phyloP scores from a whole-genome alignment of 2,797 vertebrate genomes.

The Cynodonichthys magdalenae region DNA sequence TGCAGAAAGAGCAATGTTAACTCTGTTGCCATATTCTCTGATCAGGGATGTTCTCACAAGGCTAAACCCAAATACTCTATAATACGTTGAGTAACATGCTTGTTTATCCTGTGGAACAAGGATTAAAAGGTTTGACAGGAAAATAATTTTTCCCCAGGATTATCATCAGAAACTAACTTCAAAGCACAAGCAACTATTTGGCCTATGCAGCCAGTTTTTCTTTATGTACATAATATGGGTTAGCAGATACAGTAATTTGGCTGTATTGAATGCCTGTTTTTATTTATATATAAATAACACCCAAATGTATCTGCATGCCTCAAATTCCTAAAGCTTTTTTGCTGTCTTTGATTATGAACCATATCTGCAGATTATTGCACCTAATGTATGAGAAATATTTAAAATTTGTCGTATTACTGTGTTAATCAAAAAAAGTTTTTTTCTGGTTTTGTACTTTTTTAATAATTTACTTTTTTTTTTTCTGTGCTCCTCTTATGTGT shows the following conservation, averaged over 20 bases:
- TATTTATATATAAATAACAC: slow-evolving; percentile 2
- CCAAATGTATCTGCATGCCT: slow-evolving; percentile 9
- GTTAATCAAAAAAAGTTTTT: no score
- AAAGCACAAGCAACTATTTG: slow-evolving; percentile 29
- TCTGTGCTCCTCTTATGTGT: not conserved
- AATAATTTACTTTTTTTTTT: not conserved
- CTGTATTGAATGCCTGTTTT: not conserved
- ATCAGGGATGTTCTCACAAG: slow-evolving; percentile 22
- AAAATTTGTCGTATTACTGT: no score
- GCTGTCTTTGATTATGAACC: no score
- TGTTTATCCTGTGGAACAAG: slow-evolving; percentile 24
- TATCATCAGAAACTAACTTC: slow-evolving; percentile 18
- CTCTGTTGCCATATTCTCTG: not conserved
- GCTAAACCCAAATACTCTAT: slow-evolving; percentile 14
- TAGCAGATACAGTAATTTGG: slow-evolving; percentile 20
- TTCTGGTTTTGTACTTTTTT: no score
- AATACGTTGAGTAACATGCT: slow-evolving; percentile 32
- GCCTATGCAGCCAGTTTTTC: slow-evolving; percentile 16
- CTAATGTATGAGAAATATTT: no score
- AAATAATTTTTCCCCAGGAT: slow-evolving; percentile 28
- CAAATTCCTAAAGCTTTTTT: not conserved
- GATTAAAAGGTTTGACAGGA: slow-evolving; percentile 29
- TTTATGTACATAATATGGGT: slow-evolving; percentile 25
- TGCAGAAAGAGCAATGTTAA: slow-evolving; percentile 26
- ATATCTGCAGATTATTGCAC: no score